Conservation (phyloP, 2,888 invertebrate genomes). For the Drosophila kuntzei region DNA sequence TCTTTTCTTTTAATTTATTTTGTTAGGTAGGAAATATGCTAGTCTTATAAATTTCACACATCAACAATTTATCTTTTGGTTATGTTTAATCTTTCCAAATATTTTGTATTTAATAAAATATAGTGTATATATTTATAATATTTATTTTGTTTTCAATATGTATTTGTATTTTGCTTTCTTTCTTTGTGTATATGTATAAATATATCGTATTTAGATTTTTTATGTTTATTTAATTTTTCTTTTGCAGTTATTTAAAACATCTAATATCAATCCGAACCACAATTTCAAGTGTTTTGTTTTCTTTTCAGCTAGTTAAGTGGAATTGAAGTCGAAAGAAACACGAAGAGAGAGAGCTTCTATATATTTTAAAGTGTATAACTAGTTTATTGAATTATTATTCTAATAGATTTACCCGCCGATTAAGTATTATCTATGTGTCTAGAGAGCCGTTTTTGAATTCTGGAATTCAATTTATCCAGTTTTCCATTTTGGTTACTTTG, state of each 20-base stretch:
- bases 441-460: constrained; percentile 10
- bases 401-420: constrained; percentile 38
- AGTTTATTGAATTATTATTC: constrained; percentile 26
- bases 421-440: constrained; percentile 22
- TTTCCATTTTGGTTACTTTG: constrained; percentile 16
- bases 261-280: constrained; percentile 70
- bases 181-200: constrained; percentile 44
- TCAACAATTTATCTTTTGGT: constrained; percentile 76
- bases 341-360: constrained; percentile 48
- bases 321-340: constrained; percentile 59
- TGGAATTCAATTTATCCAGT: constrained; percentile 22
- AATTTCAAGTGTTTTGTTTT: constrained; percentile 42
- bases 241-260: constrained; percentile 59
- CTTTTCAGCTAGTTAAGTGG: constrained; percentile 45
- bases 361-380: constrained; percentile 30
- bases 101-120: constrained; percentile 70
- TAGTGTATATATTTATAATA: constrained; percentile 50
- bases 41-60: constrained; percentile 85
- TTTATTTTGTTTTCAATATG: constrained; percentile 40
- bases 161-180: constrained; percentile 51
- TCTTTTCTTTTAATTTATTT: constrained; percentile 12
- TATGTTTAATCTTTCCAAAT: constrained; percentile 57
- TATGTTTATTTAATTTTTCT: constrained; percentile 23
- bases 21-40: constrained; percentile 83
- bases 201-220: constrained; percentile 50